Percentiles rank a stretch among this genome's conserved stretches.
Conservation (phyloP, 1,140 invertebrate species). For the Helicoverpa armigera region DNA sequence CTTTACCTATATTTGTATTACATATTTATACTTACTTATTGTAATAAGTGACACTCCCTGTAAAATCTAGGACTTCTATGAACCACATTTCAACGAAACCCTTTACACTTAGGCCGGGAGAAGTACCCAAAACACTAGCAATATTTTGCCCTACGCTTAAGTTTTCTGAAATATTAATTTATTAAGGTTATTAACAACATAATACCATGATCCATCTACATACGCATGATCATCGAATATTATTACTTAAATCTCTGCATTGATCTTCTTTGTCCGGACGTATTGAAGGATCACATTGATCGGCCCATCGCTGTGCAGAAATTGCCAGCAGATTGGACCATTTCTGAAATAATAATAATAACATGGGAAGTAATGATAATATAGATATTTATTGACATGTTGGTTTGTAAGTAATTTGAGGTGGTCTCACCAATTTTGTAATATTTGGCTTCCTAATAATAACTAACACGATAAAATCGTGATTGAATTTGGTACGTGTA, state of each 20-base stretch:
- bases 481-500: no score
- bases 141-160: slow-evolving; percentile 73
- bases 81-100: slow-evolving; percentile 80
- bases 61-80: slow-evolving; percentile 67
- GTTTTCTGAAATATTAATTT: slow-evolving; percentile 58
- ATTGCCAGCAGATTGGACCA: slow-evolving; percentile 74
- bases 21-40: slow-evolving; percentile 66
- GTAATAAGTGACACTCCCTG: slow-evolving; percentile 73
- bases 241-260: slow-evolving; percentile 73
- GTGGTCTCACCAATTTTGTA: no score
- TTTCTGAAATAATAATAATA: slow-evolving; percentile 54
- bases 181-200: background rate
- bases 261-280: slow-evolving; percentile 68
- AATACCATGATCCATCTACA: no score
- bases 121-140: slow-evolving; percentile 65
- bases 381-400: no score
- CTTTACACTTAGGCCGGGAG: slow-evolving; percentile 67
- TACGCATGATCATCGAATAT: no score
- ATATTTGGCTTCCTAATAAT: no score
- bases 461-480: no score
- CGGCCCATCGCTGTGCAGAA: slow-evolving; percentile 77
- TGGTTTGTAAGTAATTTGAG: no score
- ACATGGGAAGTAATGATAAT: no score
- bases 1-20: no score
- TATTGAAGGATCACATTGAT: slow-evolving; percentile 73